Evolutionary conservation across 2,113 vertebrate genomes (phyloP).

Genomic region (Steatornis caripensis): DNA sequence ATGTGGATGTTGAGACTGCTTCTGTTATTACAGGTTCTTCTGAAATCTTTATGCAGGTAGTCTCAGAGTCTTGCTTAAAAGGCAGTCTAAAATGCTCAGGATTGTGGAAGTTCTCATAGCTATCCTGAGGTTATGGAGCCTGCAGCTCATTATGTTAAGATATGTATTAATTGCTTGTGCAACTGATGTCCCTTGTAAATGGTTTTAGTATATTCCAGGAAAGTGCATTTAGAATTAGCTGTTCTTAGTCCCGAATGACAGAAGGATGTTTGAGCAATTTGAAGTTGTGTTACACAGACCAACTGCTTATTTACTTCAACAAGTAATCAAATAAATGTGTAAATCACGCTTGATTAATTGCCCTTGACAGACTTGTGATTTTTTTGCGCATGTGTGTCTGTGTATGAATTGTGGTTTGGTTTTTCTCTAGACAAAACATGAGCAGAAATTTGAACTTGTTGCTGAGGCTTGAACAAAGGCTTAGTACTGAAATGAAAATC

Average conservation of each 20-base stretch:
- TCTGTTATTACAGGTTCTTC: slow-evolving; percentile 23
- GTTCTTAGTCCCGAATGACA: slow-evolving; percentile 49
- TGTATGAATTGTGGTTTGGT: slow-evolving; percentile 42
- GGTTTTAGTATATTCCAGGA: slow-evolving; percentile 14
- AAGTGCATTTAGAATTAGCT: slow-evolving; percentile 24
- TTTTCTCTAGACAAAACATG: slow-evolving; percentile 54
- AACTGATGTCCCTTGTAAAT: background rate
- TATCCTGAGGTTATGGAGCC: background rate
- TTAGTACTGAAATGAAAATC: slow-evolving; percentile 61
- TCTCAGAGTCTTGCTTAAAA: background rate
- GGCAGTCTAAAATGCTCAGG: background rate
- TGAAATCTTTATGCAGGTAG: background rate
- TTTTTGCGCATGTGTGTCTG: background rate
- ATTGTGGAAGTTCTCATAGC: background rate
- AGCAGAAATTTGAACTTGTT: slow-evolving; percentile 63
- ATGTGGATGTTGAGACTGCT: background rate
- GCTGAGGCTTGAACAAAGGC: slow-evolving; percentile 57
- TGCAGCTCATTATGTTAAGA: slow-evolving; percentile 12
- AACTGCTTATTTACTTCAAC: slow-evolving; percentile 59
- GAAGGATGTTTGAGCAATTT: slow-evolving; percentile 45
- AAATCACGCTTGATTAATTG: slow-evolving; percentile 44
- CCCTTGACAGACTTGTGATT: slow-evolving; percentile 10
- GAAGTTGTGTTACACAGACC: slow-evolving; percentile 24
- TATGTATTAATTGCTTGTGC: slow-evolving; percentile 28
- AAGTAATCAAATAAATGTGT: slow-evolving; percentile 52